These are phyloP conservation scores for Eupithecia tripunctaria DNA, from an alignment of 2,888 invertebrate species.

Conservation along the genomic window DNA sequence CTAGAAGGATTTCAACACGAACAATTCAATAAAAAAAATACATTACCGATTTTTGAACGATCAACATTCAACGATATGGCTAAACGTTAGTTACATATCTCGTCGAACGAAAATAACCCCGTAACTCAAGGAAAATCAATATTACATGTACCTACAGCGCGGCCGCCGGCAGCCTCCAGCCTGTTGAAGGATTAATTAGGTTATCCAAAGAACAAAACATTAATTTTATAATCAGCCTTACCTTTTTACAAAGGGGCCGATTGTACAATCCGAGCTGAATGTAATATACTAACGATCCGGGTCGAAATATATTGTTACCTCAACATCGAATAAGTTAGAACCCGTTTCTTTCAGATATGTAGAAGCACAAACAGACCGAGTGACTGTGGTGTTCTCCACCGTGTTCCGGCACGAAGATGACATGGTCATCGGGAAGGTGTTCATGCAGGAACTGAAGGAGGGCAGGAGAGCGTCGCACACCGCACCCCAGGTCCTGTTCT, in stretches of 20 bases:
- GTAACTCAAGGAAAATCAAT: too few relatives aligned
- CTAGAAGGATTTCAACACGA: too few relatives aligned
- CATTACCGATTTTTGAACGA: too few relatives aligned
- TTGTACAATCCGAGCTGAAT: not conserved
- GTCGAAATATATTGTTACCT: too few relatives aligned
- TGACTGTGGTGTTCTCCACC: slow-evolving; percentile 99
- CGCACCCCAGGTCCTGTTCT: slow-evolving; percentile 94
- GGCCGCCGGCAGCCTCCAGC: too few relatives aligned
- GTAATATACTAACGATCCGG: too few relatives aligned
- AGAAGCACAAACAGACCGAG: slow-evolving; percentile 98
- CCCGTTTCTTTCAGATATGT: slow-evolving; percentile 90
- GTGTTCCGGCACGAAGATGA: slow-evolving; percentile 99
- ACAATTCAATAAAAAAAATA: too few relatives aligned
- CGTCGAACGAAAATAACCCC: too few relatives aligned
- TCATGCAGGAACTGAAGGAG: slow-evolving; percentile 99
- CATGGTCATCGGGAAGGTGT: slow-evolving; percentile 99
- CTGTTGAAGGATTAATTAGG: too few relatives aligned
- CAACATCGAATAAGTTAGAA: not conserved
- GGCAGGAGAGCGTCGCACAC: slow-evolving; percentile 98
- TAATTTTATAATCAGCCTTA: not conserved
- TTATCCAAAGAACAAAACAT: too few relatives aligned
- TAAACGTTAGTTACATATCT: not conserved
- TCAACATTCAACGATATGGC: not conserved
- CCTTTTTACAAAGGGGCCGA: not conserved
- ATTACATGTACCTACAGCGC: too few relatives aligned